Conservation (phyloP, 2,888 invertebrate species). For the Coleophora deauratella region DNA sequence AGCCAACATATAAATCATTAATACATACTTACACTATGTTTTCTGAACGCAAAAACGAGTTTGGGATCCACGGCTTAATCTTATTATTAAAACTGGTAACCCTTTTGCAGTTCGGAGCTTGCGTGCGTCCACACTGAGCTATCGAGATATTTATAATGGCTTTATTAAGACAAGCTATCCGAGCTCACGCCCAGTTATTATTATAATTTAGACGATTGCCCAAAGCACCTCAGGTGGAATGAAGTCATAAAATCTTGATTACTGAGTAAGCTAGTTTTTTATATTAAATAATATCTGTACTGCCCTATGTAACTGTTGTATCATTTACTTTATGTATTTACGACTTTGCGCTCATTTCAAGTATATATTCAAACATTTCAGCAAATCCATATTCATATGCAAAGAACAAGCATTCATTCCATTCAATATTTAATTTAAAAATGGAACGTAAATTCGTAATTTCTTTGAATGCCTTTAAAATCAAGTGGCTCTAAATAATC, state of each 20-base stretch:
- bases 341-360: no score
- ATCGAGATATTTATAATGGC: constrained; percentile 71
- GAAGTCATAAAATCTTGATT: constrained; percentile 58
- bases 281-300: neutral
- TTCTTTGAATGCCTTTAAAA: neutral
- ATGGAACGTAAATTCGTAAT: no score
- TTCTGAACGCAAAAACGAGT: constrained; percentile 1
- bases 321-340: no score
- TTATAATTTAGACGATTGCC: constrained; percentile 72
- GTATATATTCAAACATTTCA: no score
- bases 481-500: constrained; percentile 20
- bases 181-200: constrained; percentile 70
- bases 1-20: no score
- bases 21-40: no score
- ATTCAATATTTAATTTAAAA: no score
- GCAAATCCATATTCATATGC: no score
- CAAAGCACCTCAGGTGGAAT: constrained; percentile 58
- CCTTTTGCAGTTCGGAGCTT: constrained; percentile 55
- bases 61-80: constrained; percentile 31
- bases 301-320: no score
- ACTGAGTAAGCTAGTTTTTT: constrained; percentile 25
- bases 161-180: constrained; percentile 67
- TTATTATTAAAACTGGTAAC: constrained; percentile 33
- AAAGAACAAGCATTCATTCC: no score
- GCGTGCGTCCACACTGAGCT: constrained; percentile 47